These are phyloP conservation scores for Chelonus formosanus DNA, from an alignment of 2,888 invertebrate genomes.

Conservation along the genomic window DNA sequence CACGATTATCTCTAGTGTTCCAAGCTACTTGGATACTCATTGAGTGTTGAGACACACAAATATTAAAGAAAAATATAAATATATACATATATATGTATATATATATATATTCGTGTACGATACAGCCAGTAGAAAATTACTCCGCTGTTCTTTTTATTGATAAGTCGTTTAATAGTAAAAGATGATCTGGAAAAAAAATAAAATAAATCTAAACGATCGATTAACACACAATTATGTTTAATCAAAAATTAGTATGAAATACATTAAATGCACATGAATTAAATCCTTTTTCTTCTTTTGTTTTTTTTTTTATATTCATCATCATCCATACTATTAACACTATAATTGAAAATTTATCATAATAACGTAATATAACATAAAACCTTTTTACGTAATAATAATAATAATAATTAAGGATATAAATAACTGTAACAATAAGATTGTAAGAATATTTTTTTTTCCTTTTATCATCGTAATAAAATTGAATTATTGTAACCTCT, in stretches of 20 bases:
- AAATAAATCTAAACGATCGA: conserved; percentile 49
- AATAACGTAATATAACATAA: conserved; percentile 54
- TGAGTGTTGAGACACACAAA: conserved; percentile 15
- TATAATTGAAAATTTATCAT: conserved; percentile 54
- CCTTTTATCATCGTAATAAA: conserved; percentile 47
- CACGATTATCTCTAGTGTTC: conserved; percentile 35
- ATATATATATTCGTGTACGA: not conserved
- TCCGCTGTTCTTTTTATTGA: no score
- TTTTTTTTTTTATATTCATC: conserved; percentile 46
- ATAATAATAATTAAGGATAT: conserved; percentile 52
- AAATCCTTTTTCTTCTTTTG: conserved; percentile 49
- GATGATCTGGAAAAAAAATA: conserved; percentile 53
- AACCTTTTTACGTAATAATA: conserved; percentile 52
- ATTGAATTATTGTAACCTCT: conserved; percentile 45
- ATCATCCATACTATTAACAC: conserved; percentile 59
- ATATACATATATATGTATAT: no score
- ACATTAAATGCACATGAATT: conserved; percentile 65
- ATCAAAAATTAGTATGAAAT: conserved; percentile 65
- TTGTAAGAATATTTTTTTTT: conserved; percentile 50
- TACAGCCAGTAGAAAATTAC: conserved; percentile 14
- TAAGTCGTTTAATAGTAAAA: conserved; percentile 3
- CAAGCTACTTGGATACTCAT: conserved; percentile 17
- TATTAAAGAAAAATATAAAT: not conserved
- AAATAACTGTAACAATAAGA: conserved; percentile 50
- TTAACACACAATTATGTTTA: conserved; percentile 65